Evolutionary conservation across 2,888 invertebrate species (phyloP).

Genomic region (Hemithea aestivaria): DNA sequence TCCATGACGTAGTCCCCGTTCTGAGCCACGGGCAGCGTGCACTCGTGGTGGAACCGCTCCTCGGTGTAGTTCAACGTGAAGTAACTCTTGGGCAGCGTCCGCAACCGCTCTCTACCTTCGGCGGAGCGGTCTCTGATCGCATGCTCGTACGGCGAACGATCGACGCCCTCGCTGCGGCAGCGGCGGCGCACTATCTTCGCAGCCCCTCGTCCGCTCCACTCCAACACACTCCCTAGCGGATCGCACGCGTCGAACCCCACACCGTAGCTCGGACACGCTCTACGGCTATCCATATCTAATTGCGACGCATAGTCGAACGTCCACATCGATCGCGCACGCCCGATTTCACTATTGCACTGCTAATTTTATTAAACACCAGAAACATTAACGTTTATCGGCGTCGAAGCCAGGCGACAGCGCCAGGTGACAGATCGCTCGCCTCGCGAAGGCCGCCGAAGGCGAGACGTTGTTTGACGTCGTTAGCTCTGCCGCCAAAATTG

Average conservation of each 20-base stretch:
- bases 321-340: slow-evolving; percentile 60
- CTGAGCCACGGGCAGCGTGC: slow-evolving; percentile 55
- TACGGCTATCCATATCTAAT: slow-evolving; percentile 72
- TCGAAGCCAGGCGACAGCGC: slow-evolving; percentile 57
- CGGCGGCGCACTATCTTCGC: slow-evolving; percentile 69
- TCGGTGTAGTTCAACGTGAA: slow-evolving; percentile 58
- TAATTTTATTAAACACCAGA: slow-evolving; percentile 63
- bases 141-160: slow-evolving; percentile 73
- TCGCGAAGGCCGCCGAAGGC: slow-evolving; percentile 35
- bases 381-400: slow-evolving; percentile 56
- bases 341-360: slow-evolving; percentile 64
- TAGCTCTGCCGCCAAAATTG: slow-evolving; percentile 60
- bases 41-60: slow-evolving; percentile 61
- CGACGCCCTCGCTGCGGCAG: slow-evolving; percentile 73
- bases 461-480: slow-evolving; percentile 34
- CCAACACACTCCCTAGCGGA: slow-evolving; percentile 62
- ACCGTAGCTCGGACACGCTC: slow-evolving; percentile 68
- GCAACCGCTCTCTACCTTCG: slow-evolving; percentile 49
- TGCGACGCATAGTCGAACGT: slow-evolving; percentile 63
- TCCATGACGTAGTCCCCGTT: slow-evolving; percentile 73
- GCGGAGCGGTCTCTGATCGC: slow-evolving; percentile 57
- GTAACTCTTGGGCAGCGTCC: slow-evolving; percentile 55
- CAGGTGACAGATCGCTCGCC: slow-evolving; percentile 62
- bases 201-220: slow-evolving; percentile 60
- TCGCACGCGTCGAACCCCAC: slow-evolving; percentile 71